Percentiles rank a stretch among this genome's conserved stretches.
Conservation (phyloP, 1,140 invertebrate genomes). For the Heterodera carotae region DNA sequence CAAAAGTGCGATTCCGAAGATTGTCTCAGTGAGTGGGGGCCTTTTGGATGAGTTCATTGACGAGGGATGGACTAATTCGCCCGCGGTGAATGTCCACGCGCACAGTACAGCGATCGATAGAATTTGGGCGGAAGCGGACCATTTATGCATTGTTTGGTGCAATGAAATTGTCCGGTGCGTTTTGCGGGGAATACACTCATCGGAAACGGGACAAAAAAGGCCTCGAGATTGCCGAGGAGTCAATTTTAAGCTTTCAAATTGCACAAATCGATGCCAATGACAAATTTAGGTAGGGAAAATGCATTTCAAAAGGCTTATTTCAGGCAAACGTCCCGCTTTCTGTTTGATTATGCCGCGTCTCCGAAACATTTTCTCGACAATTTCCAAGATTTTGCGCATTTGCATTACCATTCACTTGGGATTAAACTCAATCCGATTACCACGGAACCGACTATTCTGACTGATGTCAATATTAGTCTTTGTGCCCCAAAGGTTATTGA, state of each 20-base stretch:
- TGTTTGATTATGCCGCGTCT: conserved; percentile 46
- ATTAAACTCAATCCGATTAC: neutral
- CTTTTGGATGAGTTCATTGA: conserved; percentile 53
- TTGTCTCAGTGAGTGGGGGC: conserved; percentile 51
- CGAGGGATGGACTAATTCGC: conserved; percentile 41
- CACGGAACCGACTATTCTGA: neutral
- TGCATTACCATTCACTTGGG: conserved; percentile 27
- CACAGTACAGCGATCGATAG: conserved; percentile 46
- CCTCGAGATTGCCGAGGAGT: too few species aligned
- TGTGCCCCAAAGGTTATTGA: conserved; percentile 4
- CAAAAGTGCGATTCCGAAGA: conserved; percentile 17
- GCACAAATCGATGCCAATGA: too few species aligned
- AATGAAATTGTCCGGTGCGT: conserved; percentile 55
- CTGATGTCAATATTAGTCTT: neutral
- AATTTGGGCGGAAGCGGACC: conserved; percentile 56
- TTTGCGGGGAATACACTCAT: neutral
- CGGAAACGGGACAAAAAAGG: neutral
- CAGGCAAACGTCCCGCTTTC: conserved; percentile 49
- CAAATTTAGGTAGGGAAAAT: too few species aligned
- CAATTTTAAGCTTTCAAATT: conserved; percentile 9
- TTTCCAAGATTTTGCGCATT: conserved; percentile 17
- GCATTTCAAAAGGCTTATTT: neutral
- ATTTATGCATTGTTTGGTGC: conserved; percentile 59
- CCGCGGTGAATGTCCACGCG: conserved; percentile 22
- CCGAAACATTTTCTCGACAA: conserved; percentile 25